These are phyloP conservation scores for Pyrrhia umbra DNA, from an alignment of 2,888 invertebrate genomes.

Conservation along the genomic window DNA sequence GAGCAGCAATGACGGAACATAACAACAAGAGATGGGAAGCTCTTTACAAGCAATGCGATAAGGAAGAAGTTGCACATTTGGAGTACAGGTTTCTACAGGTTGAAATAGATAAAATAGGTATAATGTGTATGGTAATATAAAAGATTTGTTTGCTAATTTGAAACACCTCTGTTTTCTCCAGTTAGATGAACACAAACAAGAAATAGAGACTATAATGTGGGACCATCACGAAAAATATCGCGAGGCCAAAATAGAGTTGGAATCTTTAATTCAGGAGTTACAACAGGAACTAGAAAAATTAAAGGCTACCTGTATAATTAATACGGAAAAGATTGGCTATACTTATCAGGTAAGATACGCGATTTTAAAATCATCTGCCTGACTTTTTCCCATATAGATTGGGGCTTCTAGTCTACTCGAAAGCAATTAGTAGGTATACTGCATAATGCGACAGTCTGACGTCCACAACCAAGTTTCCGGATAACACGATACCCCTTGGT, in stretches of 20 bases:
- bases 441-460: too few species aligned
- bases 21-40: slow-evolving; percentile 93
- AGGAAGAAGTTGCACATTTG: slow-evolving; percentile 91
- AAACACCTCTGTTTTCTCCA: slow-evolving; percentile 52
- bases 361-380: slow-evolving; percentile 1
- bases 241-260: slow-evolving; percentile 92
- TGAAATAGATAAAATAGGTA: slow-evolving; percentile 1
- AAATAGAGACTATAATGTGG: slow-evolving; percentile 91
- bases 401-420: too few species aligned
- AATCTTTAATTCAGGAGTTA: slow-evolving; percentile 93
- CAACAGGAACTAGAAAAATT: slow-evolving; percentile 94
- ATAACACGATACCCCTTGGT: too few species aligned
- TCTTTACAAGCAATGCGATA: slow-evolving; percentile 91
- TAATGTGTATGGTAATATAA: background rate
- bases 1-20: slow-evolving; percentile 90
- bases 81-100: slow-evolving; percentile 90
- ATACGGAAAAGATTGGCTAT: slow-evolving; percentile 97
- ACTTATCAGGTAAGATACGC: slow-evolving; percentile 92
- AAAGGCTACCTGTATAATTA: slow-evolving; percentile 95
- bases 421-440: too few species aligned
- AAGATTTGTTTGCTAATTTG: too few species aligned
- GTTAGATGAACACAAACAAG: slow-evolving; percentile 87
- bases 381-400: too few species aligned
- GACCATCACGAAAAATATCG: slow-evolving; percentile 94
- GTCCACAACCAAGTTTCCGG: too few species aligned